A percentile compares a stretch with the other conserved stretches of the same genome.
These are phyloP conservation scores for Clarias gariepinus DNA, from an alignment of 2,113 vertebrate genomes.

Conservation along the genomic window DNA sequence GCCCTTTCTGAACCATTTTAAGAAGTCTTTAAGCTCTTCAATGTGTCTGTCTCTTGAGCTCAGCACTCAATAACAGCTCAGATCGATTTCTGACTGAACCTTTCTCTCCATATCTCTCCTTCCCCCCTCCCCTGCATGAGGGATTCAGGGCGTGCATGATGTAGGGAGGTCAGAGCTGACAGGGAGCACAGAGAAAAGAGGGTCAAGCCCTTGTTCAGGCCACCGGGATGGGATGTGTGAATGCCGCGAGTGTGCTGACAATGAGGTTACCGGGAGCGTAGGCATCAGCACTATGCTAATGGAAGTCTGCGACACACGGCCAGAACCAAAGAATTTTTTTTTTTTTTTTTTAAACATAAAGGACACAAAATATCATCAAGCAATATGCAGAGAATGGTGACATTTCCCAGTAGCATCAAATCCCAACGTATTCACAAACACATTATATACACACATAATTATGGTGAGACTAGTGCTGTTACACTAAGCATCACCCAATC, in stretches of 20 bases:
- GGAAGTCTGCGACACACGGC: constrained; percentile 13
- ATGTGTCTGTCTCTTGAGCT: neutral
- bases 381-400: constrained; percentile 14
- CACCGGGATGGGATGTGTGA: constrained; percentile 24
- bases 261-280: constrained; percentile 33
- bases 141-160: neutral
- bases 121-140: neutral
- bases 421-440: neutral
- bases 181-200: constrained; percentile 8
- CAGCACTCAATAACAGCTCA: constrained; percentile 21
- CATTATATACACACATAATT: neutral
- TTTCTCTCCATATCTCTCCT: neutral
- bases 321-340: constrained; percentile 36
- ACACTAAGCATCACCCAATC: neutral
- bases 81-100: constrained; percentile 11
- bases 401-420: constrained; percentile 22
- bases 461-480: neutral
- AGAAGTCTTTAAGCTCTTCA: neutral
- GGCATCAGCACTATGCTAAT: constrained; percentile 34
- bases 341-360: no score
- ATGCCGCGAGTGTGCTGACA: constrained; percentile 34
- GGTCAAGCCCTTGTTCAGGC: constrained; percentile 26
- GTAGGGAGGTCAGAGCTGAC: neutral
- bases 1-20: neutral
- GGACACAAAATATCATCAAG: constrained; percentile 19